These are phyloP conservation scores for Craniophora ligustri DNA, from an alignment of 2,888 invertebrate species.

Conservation along the genomic window DNA sequence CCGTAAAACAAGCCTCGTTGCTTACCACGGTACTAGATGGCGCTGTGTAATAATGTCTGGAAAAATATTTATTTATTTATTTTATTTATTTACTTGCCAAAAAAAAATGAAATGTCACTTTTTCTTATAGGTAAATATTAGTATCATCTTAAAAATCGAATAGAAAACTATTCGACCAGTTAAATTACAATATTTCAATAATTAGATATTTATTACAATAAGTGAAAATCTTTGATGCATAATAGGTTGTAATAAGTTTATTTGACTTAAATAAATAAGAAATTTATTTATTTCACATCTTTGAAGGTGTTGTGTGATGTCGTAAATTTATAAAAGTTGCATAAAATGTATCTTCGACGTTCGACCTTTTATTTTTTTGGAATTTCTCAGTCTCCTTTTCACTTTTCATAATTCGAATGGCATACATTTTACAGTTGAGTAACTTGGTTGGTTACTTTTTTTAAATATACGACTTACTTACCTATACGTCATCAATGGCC, in stretches of 20 bases:
- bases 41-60: too few species aligned
- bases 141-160: too few species aligned
- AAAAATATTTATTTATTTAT: too few species aligned
- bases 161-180: too few species aligned
- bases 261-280: constrained; percentile 8
- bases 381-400: constrained; percentile 25
- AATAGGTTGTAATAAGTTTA: constrained; percentile 8
- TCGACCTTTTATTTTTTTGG: constrained; percentile 32
- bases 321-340: constrained; percentile 31
- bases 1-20: too few species aligned
- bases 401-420: constrained; percentile 42
- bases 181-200: too few species aligned
- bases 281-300: constrained; percentile 25
- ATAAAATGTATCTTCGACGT: constrained; percentile 33
- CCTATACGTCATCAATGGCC: too few species aligned
- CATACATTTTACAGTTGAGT: constrained; percentile 44
- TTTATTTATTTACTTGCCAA: too few species aligned
- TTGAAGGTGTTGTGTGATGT: constrained; percentile 5
- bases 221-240: constrained; percentile 25
- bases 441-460: constrained; percentile 22
- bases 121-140: too few species aligned
- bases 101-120: too few species aligned
- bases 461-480: too few species aligned
- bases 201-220: constrained; percentile 12
- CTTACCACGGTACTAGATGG: too few species aligned